Percentiles rank a stretch among this genome's conserved stretches.
These are phyloP conservation scores for Malthinus flaveolus DNA, from an alignment of 2,888 invertebrate genomes.

Conservation along the genomic window DNA sequence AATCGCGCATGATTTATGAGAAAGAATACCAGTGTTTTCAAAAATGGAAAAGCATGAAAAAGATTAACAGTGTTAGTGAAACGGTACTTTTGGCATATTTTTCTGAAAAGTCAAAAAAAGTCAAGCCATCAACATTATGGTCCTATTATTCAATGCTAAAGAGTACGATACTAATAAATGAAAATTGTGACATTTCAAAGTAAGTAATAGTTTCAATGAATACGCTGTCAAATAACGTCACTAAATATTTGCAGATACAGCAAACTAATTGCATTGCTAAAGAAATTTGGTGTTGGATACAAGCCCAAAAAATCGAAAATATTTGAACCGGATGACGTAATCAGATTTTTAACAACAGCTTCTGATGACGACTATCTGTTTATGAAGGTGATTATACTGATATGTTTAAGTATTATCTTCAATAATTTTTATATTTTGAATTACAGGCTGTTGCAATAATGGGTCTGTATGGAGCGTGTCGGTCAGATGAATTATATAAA, in stretches of 20 bases:
- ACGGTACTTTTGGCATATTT: slow-evolving; percentile 8
- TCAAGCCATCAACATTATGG: slow-evolving; percentile 14
- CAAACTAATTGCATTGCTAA: too few relatives aligned
- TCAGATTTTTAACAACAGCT: too few relatives aligned
- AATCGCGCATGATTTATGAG: background rate
- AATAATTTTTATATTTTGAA: too few relatives aligned
- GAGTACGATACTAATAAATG: slow-evolving; percentile 7
- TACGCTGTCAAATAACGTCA: background rate
- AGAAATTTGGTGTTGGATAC: too few relatives aligned
- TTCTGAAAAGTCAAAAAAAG: slow-evolving; percentile 9
- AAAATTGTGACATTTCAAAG: slow-evolving; percentile 18
- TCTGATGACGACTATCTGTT: too few relatives aligned
- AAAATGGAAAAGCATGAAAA: slow-evolving; percentile 1
- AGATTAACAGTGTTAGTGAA: slow-evolving; percentile 12
- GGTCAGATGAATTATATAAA: too few relatives aligned
- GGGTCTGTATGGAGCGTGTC: too few relatives aligned
- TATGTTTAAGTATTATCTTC: too few relatives aligned
- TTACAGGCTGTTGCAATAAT: too few relatives aligned
- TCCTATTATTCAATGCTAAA: slow-evolving; percentile 16
- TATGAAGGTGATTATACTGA: too few relatives aligned
- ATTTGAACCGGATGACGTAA: too few relatives aligned
- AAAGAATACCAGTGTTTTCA: slow-evolving; percentile 5
- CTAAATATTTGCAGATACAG: background rate
- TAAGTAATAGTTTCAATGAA: slow-evolving; percentile 8
- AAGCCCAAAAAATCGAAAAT: too few relatives aligned